Percentiles rank a stretch among this genome's conserved stretches.
These are phyloP conservation scores for Peromyscus polionotus DNA, from an alignment of 2,113 vertebrate species.

Conservation along the genomic window DNA sequence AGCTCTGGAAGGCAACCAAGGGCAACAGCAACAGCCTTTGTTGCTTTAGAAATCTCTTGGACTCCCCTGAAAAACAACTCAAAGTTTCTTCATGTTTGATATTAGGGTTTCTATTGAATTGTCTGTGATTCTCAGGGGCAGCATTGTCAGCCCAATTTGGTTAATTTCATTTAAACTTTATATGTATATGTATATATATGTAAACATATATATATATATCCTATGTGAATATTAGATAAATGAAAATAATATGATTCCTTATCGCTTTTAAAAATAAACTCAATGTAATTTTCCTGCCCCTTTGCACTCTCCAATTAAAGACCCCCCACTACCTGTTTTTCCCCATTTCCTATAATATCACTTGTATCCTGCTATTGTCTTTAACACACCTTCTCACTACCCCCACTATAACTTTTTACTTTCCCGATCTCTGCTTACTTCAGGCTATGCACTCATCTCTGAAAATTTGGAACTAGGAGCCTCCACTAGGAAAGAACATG, in stretches of 20 bases:
- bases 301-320: background rate
- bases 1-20: background rate
- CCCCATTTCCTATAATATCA: background rate
- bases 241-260: background rate
- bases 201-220: background rate
- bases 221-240: background rate
- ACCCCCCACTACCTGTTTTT: background rate
- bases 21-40: background rate
- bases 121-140: background rate
- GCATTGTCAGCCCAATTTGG: background rate
- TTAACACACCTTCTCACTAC: background rate
- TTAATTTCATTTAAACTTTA: background rate
- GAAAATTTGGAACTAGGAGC: background rate
- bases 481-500: background rate
- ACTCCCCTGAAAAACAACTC: background rate
- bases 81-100: background rate
- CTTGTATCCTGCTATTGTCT: background rate
- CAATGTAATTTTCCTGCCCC: background rate
- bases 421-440: background rate
- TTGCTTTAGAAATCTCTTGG: background rate
- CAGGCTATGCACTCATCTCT: background rate
- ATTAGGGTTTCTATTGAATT: background rate
- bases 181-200: background rate
- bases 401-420: background rate
- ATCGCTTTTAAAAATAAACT: background rate